Percentiles rank a stretch among this genome's conserved stretches.
phyloP scores from a whole-genome alignment of 2,113 vertebrate species.

The Sula dactylatra region DNA sequence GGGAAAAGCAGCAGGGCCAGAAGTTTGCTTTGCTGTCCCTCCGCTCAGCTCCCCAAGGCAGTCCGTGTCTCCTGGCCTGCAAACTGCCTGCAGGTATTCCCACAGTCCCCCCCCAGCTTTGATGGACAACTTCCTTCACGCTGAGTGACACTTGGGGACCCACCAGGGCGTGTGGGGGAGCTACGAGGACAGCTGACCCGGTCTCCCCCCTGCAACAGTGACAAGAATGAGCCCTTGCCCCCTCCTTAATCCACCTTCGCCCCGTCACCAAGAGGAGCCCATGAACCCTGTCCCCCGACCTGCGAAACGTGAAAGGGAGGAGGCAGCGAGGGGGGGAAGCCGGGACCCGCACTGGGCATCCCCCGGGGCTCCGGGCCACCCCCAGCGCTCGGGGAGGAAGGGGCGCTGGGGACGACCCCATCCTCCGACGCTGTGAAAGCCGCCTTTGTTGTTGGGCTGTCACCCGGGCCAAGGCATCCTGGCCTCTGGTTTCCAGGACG shows the following conservation, averaged over 20 bases:
- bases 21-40: neutral
- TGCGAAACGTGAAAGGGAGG: neutral
- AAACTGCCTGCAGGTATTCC: neutral
- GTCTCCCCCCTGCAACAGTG: neutral
- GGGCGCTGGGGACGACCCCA: neutral
- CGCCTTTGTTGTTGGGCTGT: slow-evolving; percentile 48
- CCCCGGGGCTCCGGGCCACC: neutral
- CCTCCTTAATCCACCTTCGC: neutral
- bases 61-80: neutral
- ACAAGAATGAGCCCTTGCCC: slow-evolving; percentile 57
- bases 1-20: neutral
- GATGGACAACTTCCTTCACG: slow-evolving; percentile 57
- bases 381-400: neutral
- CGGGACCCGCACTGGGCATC: neutral
- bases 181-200: neutral
- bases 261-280: neutral
- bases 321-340: neutral
- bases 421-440: slow-evolving; percentile 26
- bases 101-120: neutral
- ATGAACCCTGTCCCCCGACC: slow-evolving; percentile 60
- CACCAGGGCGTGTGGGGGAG: neutral
- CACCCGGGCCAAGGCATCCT: slow-evolving; percentile 12
- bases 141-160: slow-evolving; percentile 63
- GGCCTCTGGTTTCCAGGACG: slow-evolving; percentile 56
- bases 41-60: rapidly evolving